Conservation (phyloP, 2,797 vertebrate species). For the Sebastolobus alascanus region DNA sequence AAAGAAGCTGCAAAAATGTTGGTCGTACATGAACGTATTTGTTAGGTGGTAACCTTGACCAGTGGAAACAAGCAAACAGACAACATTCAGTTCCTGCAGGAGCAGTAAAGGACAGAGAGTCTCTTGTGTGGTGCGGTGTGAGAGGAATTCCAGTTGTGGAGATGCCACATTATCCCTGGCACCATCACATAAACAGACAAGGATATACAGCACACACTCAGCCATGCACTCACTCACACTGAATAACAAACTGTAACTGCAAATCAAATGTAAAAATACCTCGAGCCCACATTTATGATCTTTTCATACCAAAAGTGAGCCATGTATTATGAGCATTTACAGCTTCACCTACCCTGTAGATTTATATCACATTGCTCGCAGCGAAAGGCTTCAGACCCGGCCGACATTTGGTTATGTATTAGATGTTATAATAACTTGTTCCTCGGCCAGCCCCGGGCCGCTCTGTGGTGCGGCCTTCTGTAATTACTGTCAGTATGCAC, state of each 20-base stretch:
- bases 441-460: slow-evolving; percentile 52
- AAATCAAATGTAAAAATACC: slow-evolving; percentile 48
- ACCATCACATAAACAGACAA: slow-evolving; percentile 34
- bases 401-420: slow-evolving; percentile 75
- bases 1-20: slow-evolving; percentile 5
- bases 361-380: slow-evolving; percentile 51
- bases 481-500: slow-evolving; percentile 80
- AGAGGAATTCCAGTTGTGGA: slow-evolving; percentile 40
- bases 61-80: slow-evolving; percentile 30
- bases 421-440: slow-evolving; percentile 75
- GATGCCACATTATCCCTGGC: slow-evolving; percentile 55
- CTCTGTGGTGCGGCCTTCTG: slow-evolving; percentile 70
- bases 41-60: slow-evolving; percentile 7
- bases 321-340: slow-evolving; percentile 20
- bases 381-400: slow-evolving; percentile 48
- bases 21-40: not conserved
- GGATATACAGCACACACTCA: slow-evolving; percentile 23
- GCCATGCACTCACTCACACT: slow-evolving; percentile 18
- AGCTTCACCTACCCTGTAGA: slow-evolving; percentile 35
- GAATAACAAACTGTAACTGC: slow-evolving; percentile 7
- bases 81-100: slow-evolving; percentile 15
- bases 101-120: slow-evolving; percentile 17
- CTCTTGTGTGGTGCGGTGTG: slow-evolving; percentile 49
- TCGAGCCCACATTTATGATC: slow-evolving; percentile 31
- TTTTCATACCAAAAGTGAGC: slow-evolving; percentile 2